phyloP scores from a whole-genome alignment of 2,797 vertebrate species.

The Hoplostethus atlanticus region DNA sequence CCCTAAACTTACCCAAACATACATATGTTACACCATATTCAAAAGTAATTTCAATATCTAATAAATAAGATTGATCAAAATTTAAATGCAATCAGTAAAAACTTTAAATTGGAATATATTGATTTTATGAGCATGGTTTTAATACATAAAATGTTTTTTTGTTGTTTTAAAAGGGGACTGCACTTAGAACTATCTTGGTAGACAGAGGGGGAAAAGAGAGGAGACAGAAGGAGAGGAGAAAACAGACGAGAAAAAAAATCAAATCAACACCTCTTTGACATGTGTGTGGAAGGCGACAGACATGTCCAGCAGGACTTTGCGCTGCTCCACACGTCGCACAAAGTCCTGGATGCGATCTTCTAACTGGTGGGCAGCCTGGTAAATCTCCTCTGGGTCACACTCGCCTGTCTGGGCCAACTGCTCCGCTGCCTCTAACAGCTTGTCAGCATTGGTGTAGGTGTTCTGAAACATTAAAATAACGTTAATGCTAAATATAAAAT shows the following conservation, averaged over 20 bases:
- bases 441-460: constrained; percentile 98
- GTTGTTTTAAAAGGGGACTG: no score
- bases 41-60: no score
- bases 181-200: no score
- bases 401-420: constrained; percentile 97
- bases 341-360: constrained; percentile 99
- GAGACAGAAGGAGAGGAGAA: neutral
- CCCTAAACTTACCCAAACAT: no score
- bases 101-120: no score
- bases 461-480: constrained; percentile 84
- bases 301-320: constrained; percentile 97
- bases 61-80: no score
- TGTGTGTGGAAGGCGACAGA: constrained; percentile 98
- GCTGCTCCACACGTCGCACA: constrained; percentile 94
- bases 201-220: neutral
- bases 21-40: no score
- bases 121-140: no score
- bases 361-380: constrained; percentile 96
- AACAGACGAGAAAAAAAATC: neutral
- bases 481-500: constrained; percentile 8
- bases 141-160: no score
- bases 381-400: constrained; percentile 98
- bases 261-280: constrained; percentile 92
- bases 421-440: constrained; percentile 95
- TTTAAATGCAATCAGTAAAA: no score